Base-by-base conservation (phyloP, 1,140 invertebrate genomes). In the Belonocnema kinseyi region DNA sequence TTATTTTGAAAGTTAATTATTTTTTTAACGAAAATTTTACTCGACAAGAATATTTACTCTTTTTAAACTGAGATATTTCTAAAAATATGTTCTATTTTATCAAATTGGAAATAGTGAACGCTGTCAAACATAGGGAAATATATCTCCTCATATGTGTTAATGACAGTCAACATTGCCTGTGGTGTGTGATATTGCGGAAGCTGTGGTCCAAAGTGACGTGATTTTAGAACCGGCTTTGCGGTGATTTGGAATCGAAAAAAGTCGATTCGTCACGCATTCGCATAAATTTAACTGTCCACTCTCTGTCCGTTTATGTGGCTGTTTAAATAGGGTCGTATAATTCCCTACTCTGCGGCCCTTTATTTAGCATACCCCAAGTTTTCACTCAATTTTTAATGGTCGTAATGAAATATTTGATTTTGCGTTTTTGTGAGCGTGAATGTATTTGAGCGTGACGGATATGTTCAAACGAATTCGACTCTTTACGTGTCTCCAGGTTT, bases 321-420 rank as follows among this genome's bases (percentile, higher is more conserved):
- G 50, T 82, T 82, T 82, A 87, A 86, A 82, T 83, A 77, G 76
- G 78, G 78, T 85, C 81, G 80, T 85, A 33, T 33, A 84, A 88
- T 82, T 80, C 79, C 51, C 73, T 66, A 74, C 72, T 17, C 19
- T 46, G 26, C 26, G 53, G n/a, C 56, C 73, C 56, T 74, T 66
- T 16, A 66, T 66, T 16, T n/a, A 40, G 19, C 17, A 17, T 40
- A 70, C 74, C 50, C 74, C 77, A 72, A 73, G 50, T 40, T 85
- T 85, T 85, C 76, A 82, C 83, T 87, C 82, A 77, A 83, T 82
- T 88, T 88, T 88, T 82, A 86, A 83, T 85, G 76, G 82, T 16
- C 81, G 79, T 82, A 79, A 17, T 74, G 80, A 75, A 81, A 77
- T 83, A 83, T 85, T 87, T 82, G 83, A 87, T 87, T 85, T 81